phyloP scores from a whole-genome alignment of 2,113 vertebrate genomes.

The Siniperca knerii region DNA sequence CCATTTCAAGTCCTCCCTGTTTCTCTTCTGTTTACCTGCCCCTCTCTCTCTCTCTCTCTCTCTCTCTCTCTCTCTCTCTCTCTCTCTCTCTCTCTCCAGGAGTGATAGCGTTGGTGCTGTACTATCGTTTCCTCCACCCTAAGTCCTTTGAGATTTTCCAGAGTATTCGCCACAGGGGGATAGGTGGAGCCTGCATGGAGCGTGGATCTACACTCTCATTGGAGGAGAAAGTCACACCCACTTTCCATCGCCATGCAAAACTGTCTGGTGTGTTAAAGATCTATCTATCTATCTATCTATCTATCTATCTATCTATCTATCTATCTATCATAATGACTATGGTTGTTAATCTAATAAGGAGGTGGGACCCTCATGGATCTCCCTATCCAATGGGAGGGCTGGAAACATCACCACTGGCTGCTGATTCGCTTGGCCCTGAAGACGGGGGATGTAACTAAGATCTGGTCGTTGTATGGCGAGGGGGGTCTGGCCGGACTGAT shows the following conservation, averaged over 20 bases:
- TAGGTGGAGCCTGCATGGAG: constrained; percentile 49
- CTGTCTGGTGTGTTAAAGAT: constrained; percentile 69
- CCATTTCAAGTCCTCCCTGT: background rate
- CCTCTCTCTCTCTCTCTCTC: constrained; percentile 68
- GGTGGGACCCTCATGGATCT: constrained; percentile 78
- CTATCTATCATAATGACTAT: constrained; percentile 18
- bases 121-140: constrained; percentile 90
- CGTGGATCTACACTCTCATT: constrained; percentile 61
- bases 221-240: constrained; percentile 63
- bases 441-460: constrained; percentile 83
- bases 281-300: background rate
- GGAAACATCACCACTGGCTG: constrained; percentile 88
- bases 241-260: constrained; percentile 74
- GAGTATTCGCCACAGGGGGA: constrained; percentile 74
- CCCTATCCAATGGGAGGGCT: constrained; percentile 75
- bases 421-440: constrained; percentile 90
- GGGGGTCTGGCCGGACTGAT: constrained; percentile 80
- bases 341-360: constrained; percentile 51
- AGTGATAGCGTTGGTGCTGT: constrained; percentile 82
- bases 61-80: constrained; percentile 67
- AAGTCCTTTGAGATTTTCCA: constrained; percentile 88
- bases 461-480: constrained; percentile 84
- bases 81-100: constrained; percentile 81
- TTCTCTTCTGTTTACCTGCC: constrained; percentile 27
- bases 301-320: background rate